Base-by-base conservation (phyloP, 2,888 invertebrate genomes). In the Plutella xylostella region DNA sequence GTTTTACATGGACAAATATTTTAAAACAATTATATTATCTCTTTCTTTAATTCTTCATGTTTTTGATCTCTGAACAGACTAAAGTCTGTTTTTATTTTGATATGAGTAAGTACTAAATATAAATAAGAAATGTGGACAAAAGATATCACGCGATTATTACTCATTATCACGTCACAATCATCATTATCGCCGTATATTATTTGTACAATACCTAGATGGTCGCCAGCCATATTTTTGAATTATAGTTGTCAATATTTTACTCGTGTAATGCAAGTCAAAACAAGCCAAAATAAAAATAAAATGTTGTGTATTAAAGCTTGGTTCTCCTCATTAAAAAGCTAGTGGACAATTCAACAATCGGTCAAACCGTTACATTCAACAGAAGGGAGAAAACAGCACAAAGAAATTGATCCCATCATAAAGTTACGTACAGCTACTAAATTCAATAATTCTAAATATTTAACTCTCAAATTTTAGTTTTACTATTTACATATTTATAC, bases 321-420 rank as follows among this genome's bases (percentile, higher is more conserved):
- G 25, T 7, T 17, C 22, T 25, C 25, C 14, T 22, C 25, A 7
- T 22, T 25, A 39, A 22, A 25, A 25, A 39, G 25, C 22, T 39
- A 37, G n/a, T 37, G 37, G 37, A 37, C 37, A 40, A n/a, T 30
- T 41, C 30, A 30, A n/a, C 2, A 30, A 31, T 30, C 42, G 42
- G 42, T 42, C 17, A 4, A 1, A 30, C 30, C 30, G 19, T 14
- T 37, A n/a, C n/a, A n/a, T n/a, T 30, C 4, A 41, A 41, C 12
- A 5, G 19, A 42, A 31, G 4, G 6, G 31, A n/a, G 31, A 31
- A 42, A 42, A 12, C 12, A 30, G 55, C 66, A 65, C 55, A 68
- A 73, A 72, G 61, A 69, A 71, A 71, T 82, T 83, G 82, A 68
- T 83, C 82, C 82, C 82, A 68, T 74, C 65, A 61, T 66, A 65